These are phyloP conservation scores for Erebia epiphron DNA, from an alignment of 2,888 invertebrate genomes.

Conservation along the genomic window DNA sequence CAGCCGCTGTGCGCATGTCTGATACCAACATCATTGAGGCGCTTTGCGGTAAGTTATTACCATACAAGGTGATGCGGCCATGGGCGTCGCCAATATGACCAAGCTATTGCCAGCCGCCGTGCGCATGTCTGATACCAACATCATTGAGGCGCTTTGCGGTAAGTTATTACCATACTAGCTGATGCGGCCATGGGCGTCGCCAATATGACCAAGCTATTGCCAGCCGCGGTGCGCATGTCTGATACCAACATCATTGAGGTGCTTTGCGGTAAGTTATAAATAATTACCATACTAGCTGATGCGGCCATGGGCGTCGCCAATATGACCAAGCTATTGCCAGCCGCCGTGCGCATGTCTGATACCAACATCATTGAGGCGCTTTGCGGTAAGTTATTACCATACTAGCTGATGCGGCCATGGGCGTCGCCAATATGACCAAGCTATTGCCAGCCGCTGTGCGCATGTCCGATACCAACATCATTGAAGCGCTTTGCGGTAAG, in stretches of 20 bases:
- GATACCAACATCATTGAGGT: slow-evolving; percentile 75
- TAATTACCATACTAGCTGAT: slow-evolving; percentile 65
- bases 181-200: slow-evolving; percentile 77
- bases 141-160: slow-evolving; percentile 71
- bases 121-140: slow-evolving; percentile 73
- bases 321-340: slow-evolving; percentile 70
- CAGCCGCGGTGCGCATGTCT: slow-evolving; percentile 71
- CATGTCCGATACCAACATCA: slow-evolving; percentile 75
- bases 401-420: slow-evolving; percentile 74
- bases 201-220: slow-evolving; percentile 72
- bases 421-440: slow-evolving; percentile 76
- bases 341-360: slow-evolving; percentile 73
- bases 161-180: slow-evolving; percentile 49
- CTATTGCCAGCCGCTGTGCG: slow-evolving; percentile 67
- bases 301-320: slow-evolving; percentile 77
- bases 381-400: slow-evolving; percentile 50
- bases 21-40: slow-evolving; percentile 75
- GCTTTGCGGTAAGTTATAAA: slow-evolving; percentile 54
- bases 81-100: slow-evolving; percentile 78
- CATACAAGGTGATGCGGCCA: slow-evolving; percentile 72
- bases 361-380: slow-evolving; percentile 73
- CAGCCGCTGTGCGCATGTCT: slow-evolving; percentile 71
- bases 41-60: slow-evolving; percentile 52
- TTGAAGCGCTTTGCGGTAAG: slow-evolving; percentile 66
- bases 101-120: slow-evolving; percentile 67